Base-by-base conservation (phyloP, 2,113 vertebrate genomes). In the Bujurquina vittata region DNA sequence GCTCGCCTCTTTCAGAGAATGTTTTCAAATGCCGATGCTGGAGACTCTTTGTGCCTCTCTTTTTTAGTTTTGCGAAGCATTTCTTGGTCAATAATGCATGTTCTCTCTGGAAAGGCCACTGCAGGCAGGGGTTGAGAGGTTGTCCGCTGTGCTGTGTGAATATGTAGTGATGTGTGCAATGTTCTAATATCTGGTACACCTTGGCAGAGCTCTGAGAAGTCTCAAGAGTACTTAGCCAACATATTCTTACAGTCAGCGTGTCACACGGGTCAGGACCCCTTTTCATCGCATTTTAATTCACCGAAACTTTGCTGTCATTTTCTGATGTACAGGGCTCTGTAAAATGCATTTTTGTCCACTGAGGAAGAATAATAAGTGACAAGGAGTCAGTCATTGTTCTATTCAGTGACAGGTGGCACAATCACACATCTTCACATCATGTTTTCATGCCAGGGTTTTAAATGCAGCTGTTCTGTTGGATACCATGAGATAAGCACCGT, bases 31-130 rank as follows among this genome's bases (percentile, higher is more conserved):
- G 43, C 18, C 7, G 7, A 76, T 1, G 12, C 84, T 59, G 65
- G 80, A 87, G 81, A 83, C 61, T 87, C 57, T 91, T 80, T 74
- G 37, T 85, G 62, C 77, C 29, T 81, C 31, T 11, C 75, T 86
- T 80, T 83, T 87, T 74, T 23, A 35, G 52, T 86, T 75, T 87
- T 79, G 23, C 26, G 54, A 76, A 91, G 74, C 76, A 60, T 74
- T 75, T 59, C 59, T 85, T 69, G 73, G 75, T 94, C 86, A 91
- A 91, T 92, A 92, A 82, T 90, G 73, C 79, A 85, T 88, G 87
- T 59, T 80, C 65, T 82, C 43, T 35, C 33, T 49, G 69, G 33
- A 91, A 91, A 90, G 79, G 84, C 72, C 86, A 59, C 72, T 6
- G 54, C 56, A 20, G 23, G 80, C 67, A 20, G 80, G 80, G 77